Conservation (phyloP, 1,140 invertebrate species). For the Brachionus calyciflorus region DNA sequence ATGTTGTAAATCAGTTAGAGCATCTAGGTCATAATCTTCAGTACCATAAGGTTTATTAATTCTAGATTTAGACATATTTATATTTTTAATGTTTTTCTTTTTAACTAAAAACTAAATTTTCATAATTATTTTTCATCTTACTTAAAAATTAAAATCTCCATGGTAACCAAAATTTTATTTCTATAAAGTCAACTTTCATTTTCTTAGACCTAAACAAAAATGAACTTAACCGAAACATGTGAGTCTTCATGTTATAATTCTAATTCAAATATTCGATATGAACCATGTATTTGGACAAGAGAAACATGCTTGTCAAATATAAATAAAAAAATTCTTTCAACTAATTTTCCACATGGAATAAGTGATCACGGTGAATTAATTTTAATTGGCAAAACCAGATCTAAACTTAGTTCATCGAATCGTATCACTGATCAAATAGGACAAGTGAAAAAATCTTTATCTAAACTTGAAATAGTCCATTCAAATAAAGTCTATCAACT, state of each 20-base stretch:
- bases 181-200: neutral
- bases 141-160: neutral
- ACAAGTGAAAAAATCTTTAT: neutral
- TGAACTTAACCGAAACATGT: neutral
- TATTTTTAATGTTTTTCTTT: neutral
- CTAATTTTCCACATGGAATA: neutral
- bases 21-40: conserved; percentile 29
- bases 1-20: conserved; percentile 23
- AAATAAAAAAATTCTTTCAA: neutral
- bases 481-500: conserved; percentile 25
- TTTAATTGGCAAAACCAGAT: conserved; percentile 11
- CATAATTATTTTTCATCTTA: neutral
- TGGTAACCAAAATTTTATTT: neutral
- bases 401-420: neutral
- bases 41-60: conserved; percentile 22
- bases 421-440: conserved; percentile 30
- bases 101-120: neutral
- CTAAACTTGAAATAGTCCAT: conserved; percentile 35
- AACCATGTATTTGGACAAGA: conserved; percentile 1
- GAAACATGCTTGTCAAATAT: conserved; percentile 12
- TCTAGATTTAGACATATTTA: neutral
- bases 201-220: neutral
- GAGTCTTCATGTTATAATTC: conserved; percentile 18
- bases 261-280: neutral
- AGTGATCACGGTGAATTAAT: neutral